Conservation (phyloP, 2,888 invertebrate species). For the Boloria selene region DNA sequence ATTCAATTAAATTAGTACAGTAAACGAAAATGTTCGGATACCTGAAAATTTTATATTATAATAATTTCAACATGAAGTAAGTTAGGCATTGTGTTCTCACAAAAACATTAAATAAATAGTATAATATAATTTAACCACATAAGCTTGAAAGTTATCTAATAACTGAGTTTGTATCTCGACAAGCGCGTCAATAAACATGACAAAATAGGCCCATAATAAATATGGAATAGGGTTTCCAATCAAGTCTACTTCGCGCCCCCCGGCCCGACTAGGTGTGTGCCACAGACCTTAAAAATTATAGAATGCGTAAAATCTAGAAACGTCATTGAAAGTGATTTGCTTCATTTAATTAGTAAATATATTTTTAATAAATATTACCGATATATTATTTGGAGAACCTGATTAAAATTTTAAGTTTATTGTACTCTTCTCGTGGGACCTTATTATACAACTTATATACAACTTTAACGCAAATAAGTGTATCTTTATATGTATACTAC, state of each 20-base stretch:
- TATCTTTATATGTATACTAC: too few relatives aligned
- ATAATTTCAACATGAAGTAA: background rate
- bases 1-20: too few relatives aligned
- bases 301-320: constrained; percentile 39
- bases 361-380: background rate
- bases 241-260: constrained; percentile 75
- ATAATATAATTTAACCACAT: constrained; percentile 29
- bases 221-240: constrained; percentile 81
- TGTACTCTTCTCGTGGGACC: too few relatives aligned
- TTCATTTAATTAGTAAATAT: background rate
- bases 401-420: too few relatives aligned
- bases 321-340: background rate
- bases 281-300: constrained; percentile 51
- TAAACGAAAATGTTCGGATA: background rate
- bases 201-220: constrained; percentile 80
- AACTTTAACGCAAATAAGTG: too few relatives aligned
- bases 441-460: too few relatives aligned
- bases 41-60: background rate
- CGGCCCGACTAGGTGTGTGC: constrained; percentile 50
- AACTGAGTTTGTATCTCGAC: constrained; percentile 49
- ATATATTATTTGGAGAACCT: too few relatives aligned
- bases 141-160: constrained; percentile 39
- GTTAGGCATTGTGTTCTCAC: background rate
- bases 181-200: constrained; percentile 75
- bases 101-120: constrained; percentile 19